Conservation (phyloP, 2,888 invertebrate species). For the Anticlea derivata region DNA sequence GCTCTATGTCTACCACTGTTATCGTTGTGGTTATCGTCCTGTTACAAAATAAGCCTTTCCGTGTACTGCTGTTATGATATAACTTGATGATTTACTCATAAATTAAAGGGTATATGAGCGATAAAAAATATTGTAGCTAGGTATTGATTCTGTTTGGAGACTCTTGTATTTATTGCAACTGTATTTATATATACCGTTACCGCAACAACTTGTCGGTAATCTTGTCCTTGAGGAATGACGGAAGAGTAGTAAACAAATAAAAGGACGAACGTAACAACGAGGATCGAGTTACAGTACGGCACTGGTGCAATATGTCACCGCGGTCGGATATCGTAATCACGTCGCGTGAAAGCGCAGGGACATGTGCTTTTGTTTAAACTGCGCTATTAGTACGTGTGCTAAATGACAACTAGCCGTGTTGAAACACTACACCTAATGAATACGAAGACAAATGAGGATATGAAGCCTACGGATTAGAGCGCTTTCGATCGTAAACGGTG, state of each 20-base stretch:
- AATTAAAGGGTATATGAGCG: background rate
- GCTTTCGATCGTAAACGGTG: constrained; percentile 63
- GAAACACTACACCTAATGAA: constrained; percentile 60
- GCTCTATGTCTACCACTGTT: constrained; percentile 27
- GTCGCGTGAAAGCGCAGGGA: constrained; percentile 71
- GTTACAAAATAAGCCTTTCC: constrained; percentile 8
- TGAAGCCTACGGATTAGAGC: constrained; percentile 27
- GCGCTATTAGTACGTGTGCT: constrained; percentile 65
- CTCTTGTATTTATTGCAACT: background rate
- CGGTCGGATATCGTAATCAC: constrained; percentile 67
- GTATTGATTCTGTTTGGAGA: background rate
- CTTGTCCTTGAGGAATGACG: background rate
- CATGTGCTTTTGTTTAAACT: constrained; percentile 72
- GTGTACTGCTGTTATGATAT: constrained; percentile 1
- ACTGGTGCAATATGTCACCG: constrained; percentile 64
- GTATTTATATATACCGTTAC: background rate
- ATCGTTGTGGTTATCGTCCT: constrained; percentile 17
- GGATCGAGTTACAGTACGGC: constrained; percentile 41
- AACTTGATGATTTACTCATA: too few species aligned
- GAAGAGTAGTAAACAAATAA: constrained; percentile 17
- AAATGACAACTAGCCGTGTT: constrained; percentile 75
- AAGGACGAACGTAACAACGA: constrained; percentile 47
- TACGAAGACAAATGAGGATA: constrained; percentile 33
- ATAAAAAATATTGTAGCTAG: too few species aligned
- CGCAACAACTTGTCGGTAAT: background rate